Base-by-base conservation (phyloP, 2,113 vertebrate genomes). In the Istiophorus platypterus region DNA sequence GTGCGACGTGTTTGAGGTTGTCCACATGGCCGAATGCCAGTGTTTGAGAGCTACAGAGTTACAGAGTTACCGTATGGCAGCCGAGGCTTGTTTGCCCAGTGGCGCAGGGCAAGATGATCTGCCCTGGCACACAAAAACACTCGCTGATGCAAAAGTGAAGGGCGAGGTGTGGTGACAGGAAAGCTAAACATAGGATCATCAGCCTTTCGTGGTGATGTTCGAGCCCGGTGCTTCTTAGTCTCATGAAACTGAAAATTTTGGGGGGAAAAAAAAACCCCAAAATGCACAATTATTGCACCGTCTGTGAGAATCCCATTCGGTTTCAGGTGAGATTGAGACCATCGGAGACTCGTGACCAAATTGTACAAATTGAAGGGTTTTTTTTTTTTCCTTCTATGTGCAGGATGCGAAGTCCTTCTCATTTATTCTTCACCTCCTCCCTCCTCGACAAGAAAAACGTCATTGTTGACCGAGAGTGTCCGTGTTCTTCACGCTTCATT, bases 401-500 rank as follows among this genome's bases (percentile, higher is more conserved):
- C 34, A 11, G 47, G 56, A 74, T 73, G 59, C 22, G 6, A 37
- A 24, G 2, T 58, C 15, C 62, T 41, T 65, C 39, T 51, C 52
- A 6, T 67, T 82, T 65, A 6, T 57, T 56, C 73, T 45, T 79
- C 65, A 56, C 34, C 34, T 52, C 67, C 24, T 58, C 39, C 65
- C 22, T 18, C 11, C 52, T 22, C n/a, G n/a, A 51, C 51, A 39
- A 73, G 27, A 79, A 76, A 71, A 71, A 57, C 39, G 37, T 87
- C 39, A 78, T 76, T 85, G 78, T 88, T 88, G 82, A 54, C 61
- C 1, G 2, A 41, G 47, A 75, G 58, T 81, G 67, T 75, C 58
- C 45, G 76, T 84, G 84, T 89, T 82, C 82, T 86, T 92, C 87
- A 85, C 22, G 69, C 87, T 91, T 89, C 63, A 79, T 83, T 92